Base-by-base conservation (phyloP, 1,140 invertebrate genomes). In the Macrobrachium nipponense region DNA sequence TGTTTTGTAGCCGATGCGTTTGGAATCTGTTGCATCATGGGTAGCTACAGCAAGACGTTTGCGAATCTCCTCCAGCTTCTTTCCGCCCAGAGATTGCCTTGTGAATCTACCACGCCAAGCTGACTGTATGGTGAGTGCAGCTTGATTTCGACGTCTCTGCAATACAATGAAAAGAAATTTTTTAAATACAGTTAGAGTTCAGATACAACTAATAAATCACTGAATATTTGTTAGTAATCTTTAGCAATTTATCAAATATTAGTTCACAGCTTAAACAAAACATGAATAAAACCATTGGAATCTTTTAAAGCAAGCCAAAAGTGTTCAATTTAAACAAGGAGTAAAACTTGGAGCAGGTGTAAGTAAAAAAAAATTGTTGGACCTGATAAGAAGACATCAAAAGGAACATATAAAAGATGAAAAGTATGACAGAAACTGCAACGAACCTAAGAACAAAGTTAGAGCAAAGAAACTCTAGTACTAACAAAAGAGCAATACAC, bases 1-100 rank as follows among this genome's bases (percentile, higher is more conserved):
- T 15, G 87, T 88, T 23, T 68, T 76, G 60, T 87, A 68, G 6
- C 87, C 87, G 59, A 88, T 88, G 15, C 80, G 77, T 59, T 83
- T 87, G 20, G 61, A 44, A 43, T 88, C 80, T 20, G 77, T 80
- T 15, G 83, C 83, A 18, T 86, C 73, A 12, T 75, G 43, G 44
- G 83, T 88, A 60, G 87, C 87, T 18, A 44, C 66, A 27, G 82
- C 68, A 23, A 88, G 76, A n/a, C 84, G 43, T 44, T 87, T 20
- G 12, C 87, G 84, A n/a, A 88, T 68, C 17, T 59, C 62, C 27
- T 64, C 51, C 58, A 88, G 75, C 64, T 77, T 68, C 43, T 78
- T 76, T 20, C 58, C 60, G 51, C 87, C 61, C n/a, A 70, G 36
- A 11, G 43, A 20, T 23, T 66, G 59, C 0, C 84, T 76, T 8